phyloP scores from a whole-genome alignment of 1,140 invertebrate genomes.

The Drosophila cardini region DNA sequence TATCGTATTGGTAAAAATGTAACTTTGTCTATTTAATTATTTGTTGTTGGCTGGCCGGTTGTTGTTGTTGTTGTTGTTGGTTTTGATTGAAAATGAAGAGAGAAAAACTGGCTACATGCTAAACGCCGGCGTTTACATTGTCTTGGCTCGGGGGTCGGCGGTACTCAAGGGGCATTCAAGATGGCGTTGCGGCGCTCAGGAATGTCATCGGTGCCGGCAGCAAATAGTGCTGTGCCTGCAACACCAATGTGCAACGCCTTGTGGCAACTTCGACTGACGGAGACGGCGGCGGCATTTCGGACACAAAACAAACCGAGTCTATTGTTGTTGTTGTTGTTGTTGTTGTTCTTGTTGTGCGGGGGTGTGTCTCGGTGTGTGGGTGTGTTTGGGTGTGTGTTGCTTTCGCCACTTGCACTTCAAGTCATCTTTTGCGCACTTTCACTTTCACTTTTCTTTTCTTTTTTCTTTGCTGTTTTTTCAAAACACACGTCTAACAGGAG shows the following conservation, averaged over 20 bases:
- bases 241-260: constrained; percentile 31
- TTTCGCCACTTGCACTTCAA: constrained; percentile 64
- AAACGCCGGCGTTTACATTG: constrained; percentile 77
- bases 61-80: constrained; percentile 45
- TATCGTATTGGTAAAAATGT: constrained; percentile 72
- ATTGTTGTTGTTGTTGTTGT: constrained; percentile 6
- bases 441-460: constrained; percentile 55
- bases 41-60: constrained; percentile 83
- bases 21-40: constrained; percentile 79
- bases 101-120: constrained; percentile 78
- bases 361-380: constrained; percentile 8
- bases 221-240: constrained; percentile 13
- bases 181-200: constrained; percentile 61
- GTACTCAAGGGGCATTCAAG: constrained; percentile 59
- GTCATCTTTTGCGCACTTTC: constrained; percentile 74
- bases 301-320: constrained; percentile 14
- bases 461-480: constrained; percentile 5
- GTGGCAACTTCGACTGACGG: constrained; percentile 8
- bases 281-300: constrained; percentile 44
- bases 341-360: constrained; percentile 15
- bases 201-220: constrained; percentile 12
- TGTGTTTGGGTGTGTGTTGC: constrained; percentile 4
- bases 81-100: constrained; percentile 69
- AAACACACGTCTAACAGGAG: background rate
- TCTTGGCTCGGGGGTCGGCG: constrained; percentile 35